phyloP scores from a whole-genome alignment of 2,797 vertebrate species.

The Cyprinella venusta region DNA sequence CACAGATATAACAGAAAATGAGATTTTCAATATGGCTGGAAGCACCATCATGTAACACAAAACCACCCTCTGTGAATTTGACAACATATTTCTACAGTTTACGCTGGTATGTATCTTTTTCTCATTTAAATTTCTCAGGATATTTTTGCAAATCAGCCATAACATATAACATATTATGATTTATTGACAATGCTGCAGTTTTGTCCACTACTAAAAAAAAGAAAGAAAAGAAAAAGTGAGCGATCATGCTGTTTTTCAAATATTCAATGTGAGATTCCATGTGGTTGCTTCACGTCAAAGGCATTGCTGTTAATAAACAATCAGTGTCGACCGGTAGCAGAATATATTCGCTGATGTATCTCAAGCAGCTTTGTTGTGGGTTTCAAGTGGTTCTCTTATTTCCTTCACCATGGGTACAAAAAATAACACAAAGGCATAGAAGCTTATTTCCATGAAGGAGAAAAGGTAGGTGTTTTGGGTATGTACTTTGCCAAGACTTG shows the following conservation, averaged over 20 bases:
- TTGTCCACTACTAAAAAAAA: neutral
- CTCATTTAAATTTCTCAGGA: neutral
- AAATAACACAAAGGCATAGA: neutral
- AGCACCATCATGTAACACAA: neutral
- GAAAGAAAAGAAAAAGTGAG: neutral
- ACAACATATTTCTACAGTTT: neutral
- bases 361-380: neutral
- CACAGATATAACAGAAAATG: neutral
- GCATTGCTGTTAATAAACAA: neutral
- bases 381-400: slow-evolving; percentile 20
- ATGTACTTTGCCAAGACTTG: neutral
- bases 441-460: neutral
- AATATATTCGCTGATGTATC: neutral
- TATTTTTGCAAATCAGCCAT: neutral
- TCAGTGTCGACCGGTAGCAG: neutral
- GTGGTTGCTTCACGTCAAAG: neutral
- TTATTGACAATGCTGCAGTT: neutral
- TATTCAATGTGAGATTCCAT: neutral
- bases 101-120: neutral
- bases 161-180: neutral
- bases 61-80: neutral
- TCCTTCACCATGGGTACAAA: neutral
- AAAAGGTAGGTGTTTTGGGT: neutral
- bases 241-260: slow-evolving; percentile 4
- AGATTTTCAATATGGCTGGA: neutral